Conservation (phyloP, 2,113 vertebrate genomes). For the Vimba vimba region DNA sequence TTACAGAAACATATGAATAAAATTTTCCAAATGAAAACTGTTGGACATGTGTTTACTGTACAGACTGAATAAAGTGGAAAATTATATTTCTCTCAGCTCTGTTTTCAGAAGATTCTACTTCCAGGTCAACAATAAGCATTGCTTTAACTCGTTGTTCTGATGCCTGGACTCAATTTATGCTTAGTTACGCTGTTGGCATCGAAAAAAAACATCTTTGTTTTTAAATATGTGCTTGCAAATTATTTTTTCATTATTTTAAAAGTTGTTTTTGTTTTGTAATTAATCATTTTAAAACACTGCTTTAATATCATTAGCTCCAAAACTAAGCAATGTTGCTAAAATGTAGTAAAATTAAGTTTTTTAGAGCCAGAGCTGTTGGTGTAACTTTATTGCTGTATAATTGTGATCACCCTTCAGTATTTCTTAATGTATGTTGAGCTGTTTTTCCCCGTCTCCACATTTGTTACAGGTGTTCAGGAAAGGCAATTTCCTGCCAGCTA, state of each 20-base stretch:
- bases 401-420: not conserved
- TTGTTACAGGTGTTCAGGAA: conserved; percentile 56
- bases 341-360: not conserved
- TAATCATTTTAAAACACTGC: not conserved
- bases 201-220: not conserved
- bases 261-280: not conserved
- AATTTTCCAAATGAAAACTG: not conserved
- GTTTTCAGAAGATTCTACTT: not conserved
- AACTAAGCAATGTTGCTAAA: not conserved
- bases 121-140: not conserved
- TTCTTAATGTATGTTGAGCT: conserved; percentile 1
- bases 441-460: conserved; percentile 2
- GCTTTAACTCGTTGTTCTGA: not conserved
- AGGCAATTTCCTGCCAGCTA: conserved; percentile 49
- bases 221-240: not conserved
- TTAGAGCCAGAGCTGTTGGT: not conserved
- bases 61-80: not conserved
- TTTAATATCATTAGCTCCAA: not conserved
- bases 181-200: not conserved
- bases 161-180: not conserved
- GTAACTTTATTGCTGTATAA: not conserved
- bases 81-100: not conserved
- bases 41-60: not conserved
- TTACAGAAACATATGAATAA: not conserved
- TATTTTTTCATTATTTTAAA: not conserved